Conservation (phyloP, 2,797 vertebrate species). For the Etheostoma nigrum region DNA sequence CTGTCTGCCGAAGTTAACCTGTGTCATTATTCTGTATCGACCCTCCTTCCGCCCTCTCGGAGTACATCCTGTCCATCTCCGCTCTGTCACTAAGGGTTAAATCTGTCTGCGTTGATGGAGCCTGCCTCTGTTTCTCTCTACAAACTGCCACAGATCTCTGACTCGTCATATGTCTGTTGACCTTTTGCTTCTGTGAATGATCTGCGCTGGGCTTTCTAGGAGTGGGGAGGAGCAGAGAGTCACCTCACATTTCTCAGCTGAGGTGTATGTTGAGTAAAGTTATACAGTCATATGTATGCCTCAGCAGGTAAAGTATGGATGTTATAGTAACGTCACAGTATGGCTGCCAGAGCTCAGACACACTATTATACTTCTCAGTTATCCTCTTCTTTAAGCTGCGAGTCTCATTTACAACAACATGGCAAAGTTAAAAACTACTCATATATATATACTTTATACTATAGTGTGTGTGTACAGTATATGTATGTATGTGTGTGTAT, state of each 20-base stretch:
- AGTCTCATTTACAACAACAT: background rate
- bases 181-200: constrained; percentile 39
- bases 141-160: constrained; percentile 39
- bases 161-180: constrained; percentile 53
- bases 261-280: constrained; percentile 11
- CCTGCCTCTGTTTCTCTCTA: constrained; percentile 12
- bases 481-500: too few relatives aligned
- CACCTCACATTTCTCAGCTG: constrained; percentile 12
- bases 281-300: background rate
- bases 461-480: too few relatives aligned
- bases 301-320: background rate
- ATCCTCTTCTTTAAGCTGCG: background rate
- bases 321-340: background rate
- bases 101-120: constrained; percentile 16
- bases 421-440: background rate
- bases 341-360: background rate
- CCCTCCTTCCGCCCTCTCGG: background rate
- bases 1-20: constrained; percentile 53
- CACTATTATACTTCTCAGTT: background rate
- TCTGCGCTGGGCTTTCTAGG: constrained; percentile 37
- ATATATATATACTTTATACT: too few relatives aligned
- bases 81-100: constrained; percentile 54
- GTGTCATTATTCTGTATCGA: background rate
- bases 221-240: constrained; percentile 30
- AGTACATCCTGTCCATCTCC: constrained; percentile 24